Percentiles rank a stretch among this genome's conserved stretches.
phyloP scores from a whole-genome alignment of 1,140 invertebrate species.

The Drosophila nannoptera region DNA sequence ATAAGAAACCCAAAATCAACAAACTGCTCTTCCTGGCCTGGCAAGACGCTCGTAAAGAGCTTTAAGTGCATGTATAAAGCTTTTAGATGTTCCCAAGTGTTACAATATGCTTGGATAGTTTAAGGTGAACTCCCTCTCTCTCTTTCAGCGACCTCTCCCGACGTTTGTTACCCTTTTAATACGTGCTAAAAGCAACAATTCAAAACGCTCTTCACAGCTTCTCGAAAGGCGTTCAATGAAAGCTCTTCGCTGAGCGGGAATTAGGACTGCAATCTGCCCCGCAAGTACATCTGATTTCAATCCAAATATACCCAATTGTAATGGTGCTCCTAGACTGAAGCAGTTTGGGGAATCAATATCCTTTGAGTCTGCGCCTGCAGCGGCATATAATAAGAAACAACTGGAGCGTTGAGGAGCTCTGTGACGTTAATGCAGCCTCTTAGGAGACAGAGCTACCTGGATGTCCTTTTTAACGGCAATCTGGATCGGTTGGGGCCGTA shows the following conservation, averaged over 20 bases:
- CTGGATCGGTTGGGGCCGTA: constrained; percentile 29
- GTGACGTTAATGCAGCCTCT: constrained; percentile 43
- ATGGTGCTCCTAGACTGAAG: no score
- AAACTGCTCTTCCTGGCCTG: neutral
- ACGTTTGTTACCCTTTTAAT: neutral
- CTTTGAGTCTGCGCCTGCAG: constrained; percentile 19
- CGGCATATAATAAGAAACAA: neutral
- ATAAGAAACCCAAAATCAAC: constrained; percentile 10
- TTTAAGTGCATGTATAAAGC: constrained; percentile 30
- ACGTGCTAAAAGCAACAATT: constrained; percentile 21
- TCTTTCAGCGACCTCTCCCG: neutral
- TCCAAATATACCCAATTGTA: no score
- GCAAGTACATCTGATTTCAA: no score
- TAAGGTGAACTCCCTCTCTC: neutral
- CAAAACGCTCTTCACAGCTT: neutral
- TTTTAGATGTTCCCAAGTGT: constrained; percentile 21
- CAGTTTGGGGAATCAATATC: no score
- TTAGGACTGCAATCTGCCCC: no score
- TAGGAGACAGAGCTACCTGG: constrained; percentile 4
- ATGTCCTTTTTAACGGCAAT: neutral
- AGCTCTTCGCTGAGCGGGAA: neutral
- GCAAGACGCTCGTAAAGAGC: constrained; percentile 11
- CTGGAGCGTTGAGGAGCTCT: constrained; percentile 24
- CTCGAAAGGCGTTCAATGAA: neutral
- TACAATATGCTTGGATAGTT: constrained; percentile 6